Base-by-base conservation (phyloP, 2,797 vertebrate species). In the Syngnathus acus region DNA sequence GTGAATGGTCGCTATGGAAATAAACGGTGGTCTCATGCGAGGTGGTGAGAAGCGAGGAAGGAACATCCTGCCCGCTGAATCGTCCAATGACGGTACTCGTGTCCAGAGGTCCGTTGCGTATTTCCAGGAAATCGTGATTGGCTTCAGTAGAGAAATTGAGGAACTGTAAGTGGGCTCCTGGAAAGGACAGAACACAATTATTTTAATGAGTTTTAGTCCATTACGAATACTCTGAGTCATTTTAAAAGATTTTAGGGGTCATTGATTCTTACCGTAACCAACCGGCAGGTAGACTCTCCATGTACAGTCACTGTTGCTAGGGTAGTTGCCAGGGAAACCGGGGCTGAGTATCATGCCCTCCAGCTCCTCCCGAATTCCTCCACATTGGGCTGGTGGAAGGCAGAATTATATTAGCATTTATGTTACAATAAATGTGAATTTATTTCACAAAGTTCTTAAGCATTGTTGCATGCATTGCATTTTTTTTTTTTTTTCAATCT, bases 281-380 rank as follows among this genome's bases (percentile, higher is more conserved):
- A 98, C 95, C 0, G 96, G 94, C 82, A 99, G 90, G 67, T 92
- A 89, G 72, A 99, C 93, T 88, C 92, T 95, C 97, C 97, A 99
- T 0, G 94, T 94, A 86, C 97, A 99, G 88, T 99, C 97, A 75
- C 94, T 89, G 90, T 98, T 99, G 90, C 97, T 98, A 65, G 97
- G 97, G 69, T 99, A 99, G 88, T 99, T 99, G 68, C 97, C 97
- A 66, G 95, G 97, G 89, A 98, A 99, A 68, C 97, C 97, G 0
- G 97, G 97, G 77, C 96, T 99, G 80, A 99, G 92, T 80, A 99
- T 96, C 77, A 98, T 96, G 60, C 95, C 96, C 72, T 98, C 96
- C 93, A 95, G 93, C 78, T 97, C 95, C 48, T 96, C 94, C 37
- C 91, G 89, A 59, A 94, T 90, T 75, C 97, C 96, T 48, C 96